These are phyloP conservation scores for Struthidea cinerea DNA, from an alignment of 2,113 vertebrate species.

Conservation along the genomic window DNA sequence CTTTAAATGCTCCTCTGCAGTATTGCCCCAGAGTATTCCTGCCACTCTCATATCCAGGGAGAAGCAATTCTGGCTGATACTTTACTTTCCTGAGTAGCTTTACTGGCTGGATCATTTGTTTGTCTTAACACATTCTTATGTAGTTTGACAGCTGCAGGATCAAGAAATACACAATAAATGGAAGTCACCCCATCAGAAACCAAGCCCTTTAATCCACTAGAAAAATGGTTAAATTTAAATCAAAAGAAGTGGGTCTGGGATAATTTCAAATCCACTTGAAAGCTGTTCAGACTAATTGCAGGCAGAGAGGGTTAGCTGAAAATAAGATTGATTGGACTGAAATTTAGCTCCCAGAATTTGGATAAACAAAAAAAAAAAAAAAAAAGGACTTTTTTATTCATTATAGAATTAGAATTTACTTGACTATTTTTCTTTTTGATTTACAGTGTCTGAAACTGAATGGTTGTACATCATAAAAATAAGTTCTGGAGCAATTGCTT, in stretches of 20 bases:
- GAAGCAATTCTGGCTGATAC: not conserved
- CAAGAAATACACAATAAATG: slow-evolving; percentile 7
- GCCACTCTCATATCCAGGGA: not conserved
- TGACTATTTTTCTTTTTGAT: slow-evolving; percentile 4
- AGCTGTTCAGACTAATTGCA: not conserved
- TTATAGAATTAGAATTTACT: not conserved
- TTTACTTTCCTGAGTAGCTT: not conserved
- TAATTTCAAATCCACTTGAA: not conserved
- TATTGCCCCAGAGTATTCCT: not conserved
- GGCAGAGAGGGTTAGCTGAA: not conserved
- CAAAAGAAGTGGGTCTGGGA: not conserved
- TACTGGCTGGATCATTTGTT: slow-evolving; percentile 7
- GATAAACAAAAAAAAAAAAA: not conserved
- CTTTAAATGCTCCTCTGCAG: not conserved
- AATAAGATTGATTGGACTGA: not conserved
- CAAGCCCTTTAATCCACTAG: not conserved
- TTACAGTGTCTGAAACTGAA: not conserved
- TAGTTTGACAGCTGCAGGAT: not conserved
- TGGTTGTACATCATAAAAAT: slow-evolving; percentile 16
- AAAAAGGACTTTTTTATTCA: not conserved
- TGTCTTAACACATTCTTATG: not conserved
- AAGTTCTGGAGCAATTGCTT: slow-evolving; percentile 43
- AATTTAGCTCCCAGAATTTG: not conserved
- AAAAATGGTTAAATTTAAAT: not conserved
- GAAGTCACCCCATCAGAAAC: not conserved